Base-by-base conservation (phyloP, 2,797 vertebrate species). In the Ctenopoma multispine region DNA sequence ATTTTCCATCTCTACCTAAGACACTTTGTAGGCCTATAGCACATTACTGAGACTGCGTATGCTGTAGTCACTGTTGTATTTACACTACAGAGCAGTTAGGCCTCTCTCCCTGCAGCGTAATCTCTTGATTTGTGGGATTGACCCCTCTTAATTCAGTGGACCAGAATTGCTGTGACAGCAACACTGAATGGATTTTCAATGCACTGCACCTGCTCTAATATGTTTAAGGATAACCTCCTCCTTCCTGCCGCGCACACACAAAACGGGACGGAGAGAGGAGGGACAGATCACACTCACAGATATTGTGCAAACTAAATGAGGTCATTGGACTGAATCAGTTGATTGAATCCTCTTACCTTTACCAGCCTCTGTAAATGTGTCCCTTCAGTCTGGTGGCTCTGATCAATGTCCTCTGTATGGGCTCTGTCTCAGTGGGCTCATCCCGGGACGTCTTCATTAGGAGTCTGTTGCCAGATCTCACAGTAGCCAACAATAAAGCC, bases 101-200 rank as follows among this genome's bases (percentile, higher is more conserved):
- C 83, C 79, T 68, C 58, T 79, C 84, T 83, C 83, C 80, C 82
- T 58, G 48, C 69, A 82, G 83, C 74, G 57, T 90, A 93, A 92
- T 91, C 88, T 91, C 85, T 88, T 92, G 89, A 94, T 92, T 91
- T 92, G 89, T 82, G 81, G 89, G 84, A 89, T 87, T 93, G 91
- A 92, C 92, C 90, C 84, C 84, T 88, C 79, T 90, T 92, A 92
- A 92, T 94, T 92, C 90, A 89, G 90, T 92, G 86, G 85, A 92
- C 82, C 79, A 89, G 85, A 94, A 93, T 83, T 58, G 89, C 92
- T 92, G 92, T 91, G 89, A 91, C 91, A 92, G 92, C 91, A 92
- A 69, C 87, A 85, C 84, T 74, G 87, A 83, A 93, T 91, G 83
- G 92, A 92, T 92, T 92, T 92, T 90, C 92, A 92, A 92, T 92